phyloP scores from a whole-genome alignment of 1,140 invertebrate species.

The Arion vulgaris region DNA sequence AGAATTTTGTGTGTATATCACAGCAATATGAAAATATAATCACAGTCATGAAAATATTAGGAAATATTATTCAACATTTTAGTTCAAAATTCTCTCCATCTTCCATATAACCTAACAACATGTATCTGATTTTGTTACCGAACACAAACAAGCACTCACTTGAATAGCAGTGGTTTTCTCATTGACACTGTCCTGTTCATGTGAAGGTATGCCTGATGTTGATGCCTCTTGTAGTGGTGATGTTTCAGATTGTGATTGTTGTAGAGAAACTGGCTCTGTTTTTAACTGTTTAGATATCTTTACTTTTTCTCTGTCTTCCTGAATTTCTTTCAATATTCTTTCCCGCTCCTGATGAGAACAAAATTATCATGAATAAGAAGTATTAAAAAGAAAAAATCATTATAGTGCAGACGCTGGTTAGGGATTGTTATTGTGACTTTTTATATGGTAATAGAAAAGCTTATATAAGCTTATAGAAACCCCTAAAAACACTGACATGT shows the following conservation, averaged over 20 bases:
- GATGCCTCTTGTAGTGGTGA: not conserved
- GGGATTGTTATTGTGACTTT: too few relatives aligned
- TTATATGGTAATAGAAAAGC: too few relatives aligned
- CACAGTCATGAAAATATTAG: too few relatives aligned
- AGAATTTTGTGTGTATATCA: not conserved
- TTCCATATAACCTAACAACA: too few relatives aligned
- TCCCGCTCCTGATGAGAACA: slow-evolving; percentile 10
- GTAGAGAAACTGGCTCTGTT: not conserved
- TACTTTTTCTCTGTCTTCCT: slow-evolving; percentile 36
- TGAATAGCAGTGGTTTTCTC: slow-evolving; percentile 10
- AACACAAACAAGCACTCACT: not conserved
- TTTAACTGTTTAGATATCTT: slow-evolving; percentile 23
- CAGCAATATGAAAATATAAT: too few relatives aligned
- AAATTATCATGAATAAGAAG: not conserved
- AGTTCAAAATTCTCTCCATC: too few relatives aligned
- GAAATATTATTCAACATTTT: too few relatives aligned
- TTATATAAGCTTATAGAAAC: too few relatives aligned
- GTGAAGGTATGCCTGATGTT: not conserved
- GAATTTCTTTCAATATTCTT: slow-evolving; percentile 40
- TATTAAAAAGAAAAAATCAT: not conserved
- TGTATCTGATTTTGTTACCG: too few relatives aligned
- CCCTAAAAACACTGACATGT: too few relatives aligned
- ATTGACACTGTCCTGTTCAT: not conserved
- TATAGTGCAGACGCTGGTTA: too few relatives aligned
- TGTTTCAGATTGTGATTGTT: not conserved